Conservation (phyloP, 2,797 vertebrate genomes). For the Micrastur ruficollis region DNA sequence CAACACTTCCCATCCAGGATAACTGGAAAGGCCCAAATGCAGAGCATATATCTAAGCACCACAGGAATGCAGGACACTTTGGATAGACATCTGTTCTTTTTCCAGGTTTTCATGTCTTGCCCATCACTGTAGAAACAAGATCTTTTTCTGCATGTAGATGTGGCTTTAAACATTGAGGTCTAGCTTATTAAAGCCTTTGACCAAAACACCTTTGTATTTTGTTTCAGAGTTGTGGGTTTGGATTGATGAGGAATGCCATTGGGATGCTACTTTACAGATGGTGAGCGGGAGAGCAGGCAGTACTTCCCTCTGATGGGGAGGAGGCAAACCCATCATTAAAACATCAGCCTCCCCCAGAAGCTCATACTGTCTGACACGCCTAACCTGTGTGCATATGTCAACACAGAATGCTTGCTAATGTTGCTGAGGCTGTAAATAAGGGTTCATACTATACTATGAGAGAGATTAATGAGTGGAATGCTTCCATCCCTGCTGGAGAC, state of each 20-base stretch:
- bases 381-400: constrained; percentile 64
- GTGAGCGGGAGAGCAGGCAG: neutral
- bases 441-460: constrained; percentile 24
- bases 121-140: neutral
- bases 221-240: neutral
- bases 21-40: neutral
- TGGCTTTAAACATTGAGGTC: neutral
- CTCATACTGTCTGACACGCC: constrained; percentile 26
- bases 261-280: constrained; percentile 4
- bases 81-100: neutral
- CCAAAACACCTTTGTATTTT: neutral
- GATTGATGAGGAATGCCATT: neutral
- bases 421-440: constrained; percentile 63
- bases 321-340: constrained; percentile 49
- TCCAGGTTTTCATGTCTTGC: neutral
- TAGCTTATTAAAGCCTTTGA: neutral
- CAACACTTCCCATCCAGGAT: fast-evolving
- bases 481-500: constrained; percentile 59
- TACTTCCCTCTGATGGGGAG: neutral
- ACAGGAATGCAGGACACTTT: neutral
- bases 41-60: neutral
- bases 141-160: neutral
- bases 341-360: constrained; percentile 29
- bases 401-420: constrained; percentile 38
- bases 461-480: constrained; percentile 60